Evolutionary conservation across 2,113 vertebrate genomes (phyloP).

Genomic region (Delphinus delphis): DNA sequence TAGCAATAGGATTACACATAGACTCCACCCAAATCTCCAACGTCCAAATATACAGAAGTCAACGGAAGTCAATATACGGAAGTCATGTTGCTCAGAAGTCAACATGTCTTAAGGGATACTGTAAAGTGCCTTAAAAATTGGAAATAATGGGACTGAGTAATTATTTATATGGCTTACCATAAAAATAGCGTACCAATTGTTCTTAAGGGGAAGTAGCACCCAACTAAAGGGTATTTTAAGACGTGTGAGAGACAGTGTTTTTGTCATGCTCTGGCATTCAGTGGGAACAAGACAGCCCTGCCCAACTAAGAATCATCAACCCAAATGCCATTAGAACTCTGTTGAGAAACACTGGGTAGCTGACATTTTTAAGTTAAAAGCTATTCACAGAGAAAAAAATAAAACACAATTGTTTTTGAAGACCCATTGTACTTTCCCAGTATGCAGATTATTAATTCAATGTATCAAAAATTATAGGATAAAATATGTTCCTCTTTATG

Average conservation of each 20-base stretch:
- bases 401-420: not conserved
- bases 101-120: not conserved
- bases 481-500: not conserved
- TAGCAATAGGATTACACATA: not conserved
- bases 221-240: not conserved
- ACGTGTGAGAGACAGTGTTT: not conserved
- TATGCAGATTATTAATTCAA: not conserved
- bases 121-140: not conserved
- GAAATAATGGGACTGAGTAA: not conserved
- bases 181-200: not conserved
- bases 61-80: no score
- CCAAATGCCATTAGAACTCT: not conserved
- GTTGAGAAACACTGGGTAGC: not conserved
- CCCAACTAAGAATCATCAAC: not conserved
- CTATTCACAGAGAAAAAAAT: not conserved
- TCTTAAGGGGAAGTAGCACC: not conserved
- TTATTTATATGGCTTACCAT: not conserved
- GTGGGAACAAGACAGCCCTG: not conserved
- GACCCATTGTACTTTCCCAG: not conserved
- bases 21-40: not conserved
- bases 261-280: not conserved
- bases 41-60: not conserved
- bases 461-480: not conserved
- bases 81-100: not conserved
- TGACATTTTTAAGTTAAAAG: constrained; percentile 2